These are phyloP conservation scores for Dryocosmus kuriphilus DNA, from an alignment of 2,888 invertebrate genomes.

Conservation along the genomic window DNA sequence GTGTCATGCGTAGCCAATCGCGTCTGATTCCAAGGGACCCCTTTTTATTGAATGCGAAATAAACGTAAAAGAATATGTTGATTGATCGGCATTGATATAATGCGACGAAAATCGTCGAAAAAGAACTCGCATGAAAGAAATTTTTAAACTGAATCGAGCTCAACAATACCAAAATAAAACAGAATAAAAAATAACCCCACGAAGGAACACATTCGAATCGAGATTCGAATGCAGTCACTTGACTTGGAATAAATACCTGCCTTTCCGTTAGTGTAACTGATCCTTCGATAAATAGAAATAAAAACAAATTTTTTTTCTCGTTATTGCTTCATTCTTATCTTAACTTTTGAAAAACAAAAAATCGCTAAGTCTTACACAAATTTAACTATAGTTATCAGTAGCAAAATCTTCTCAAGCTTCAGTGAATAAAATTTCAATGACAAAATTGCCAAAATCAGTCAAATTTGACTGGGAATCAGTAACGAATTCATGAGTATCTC, in stretches of 20 bases:
- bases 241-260: neutral
- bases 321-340: too few relatives aligned
- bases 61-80: constrained; percentile 50
- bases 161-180: constrained; percentile 5
- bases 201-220: constrained; percentile 13
- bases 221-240: neutral
- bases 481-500: too few relatives aligned
- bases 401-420: too few relatives aligned
- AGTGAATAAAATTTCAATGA: too few relatives aligned
- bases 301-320: too few relatives aligned
- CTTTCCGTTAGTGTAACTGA: neutral
- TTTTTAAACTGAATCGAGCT: constrained; percentile 32
- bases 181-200: neutral
- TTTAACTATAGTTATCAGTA: too few relatives aligned
- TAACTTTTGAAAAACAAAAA: too few relatives aligned
- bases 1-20: constrained; percentile 59
- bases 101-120: constrained; percentile 32
- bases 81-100: constrained; percentile 41
- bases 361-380: too few relatives aligned
- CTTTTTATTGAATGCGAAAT: constrained; percentile 48
- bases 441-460: too few relatives aligned
- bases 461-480: too few relatives aligned
- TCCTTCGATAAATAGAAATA: neutral
- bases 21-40: constrained; percentile 48
- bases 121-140: constrained; percentile 37